These are phyloP conservation scores for Poicephalus gulielmi DNA, from an alignment of 2,113 vertebrate species.

Conservation along the genomic window DNA sequence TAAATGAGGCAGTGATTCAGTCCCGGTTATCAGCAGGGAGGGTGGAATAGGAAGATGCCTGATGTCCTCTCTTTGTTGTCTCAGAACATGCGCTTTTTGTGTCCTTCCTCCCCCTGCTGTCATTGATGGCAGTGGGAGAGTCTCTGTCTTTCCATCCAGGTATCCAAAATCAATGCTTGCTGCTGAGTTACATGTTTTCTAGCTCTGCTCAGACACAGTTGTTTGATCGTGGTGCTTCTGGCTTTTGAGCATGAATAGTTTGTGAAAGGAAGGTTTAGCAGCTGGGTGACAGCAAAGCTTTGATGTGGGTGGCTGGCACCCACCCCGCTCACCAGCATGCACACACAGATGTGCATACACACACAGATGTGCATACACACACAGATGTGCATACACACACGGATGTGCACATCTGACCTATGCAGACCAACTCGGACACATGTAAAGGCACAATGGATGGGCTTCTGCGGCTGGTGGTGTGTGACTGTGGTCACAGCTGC, in stretches of 20 bases:
- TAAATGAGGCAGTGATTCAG: neutral
- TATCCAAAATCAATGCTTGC: conserved; percentile 54
- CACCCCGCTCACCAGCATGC: neutral
- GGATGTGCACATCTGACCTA: neutral
- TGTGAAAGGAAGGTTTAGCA: neutral
- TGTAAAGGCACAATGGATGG: rapidly evolving
- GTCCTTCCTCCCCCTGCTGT: neutral
- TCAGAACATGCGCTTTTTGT: neutral
- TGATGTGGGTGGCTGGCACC: neutral
- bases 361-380: neutral
- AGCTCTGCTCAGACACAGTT: neutral
- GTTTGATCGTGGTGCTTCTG: conserved; percentile 47
- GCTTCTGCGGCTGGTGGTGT: neutral
- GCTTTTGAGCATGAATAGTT: neutral
- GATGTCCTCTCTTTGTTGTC: neutral
- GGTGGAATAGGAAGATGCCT: neutral
- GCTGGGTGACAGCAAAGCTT: neutral
- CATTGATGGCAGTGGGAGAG: neutral
- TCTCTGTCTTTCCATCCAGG: neutral
- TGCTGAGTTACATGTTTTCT: conserved; percentile 32
- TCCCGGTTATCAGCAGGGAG: neutral
- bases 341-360: neutral
- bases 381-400: neutral
- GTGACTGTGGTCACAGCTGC: neutral
- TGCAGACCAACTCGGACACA: rapidly evolving